A percentile compares a stretch with the other conserved stretches of the same genome.
These are phyloP conservation scores for Zoanthus gigantus DNA, from an alignment of 92 coral and sea anemone genomes.

Conservation along the genomic window DNA sequence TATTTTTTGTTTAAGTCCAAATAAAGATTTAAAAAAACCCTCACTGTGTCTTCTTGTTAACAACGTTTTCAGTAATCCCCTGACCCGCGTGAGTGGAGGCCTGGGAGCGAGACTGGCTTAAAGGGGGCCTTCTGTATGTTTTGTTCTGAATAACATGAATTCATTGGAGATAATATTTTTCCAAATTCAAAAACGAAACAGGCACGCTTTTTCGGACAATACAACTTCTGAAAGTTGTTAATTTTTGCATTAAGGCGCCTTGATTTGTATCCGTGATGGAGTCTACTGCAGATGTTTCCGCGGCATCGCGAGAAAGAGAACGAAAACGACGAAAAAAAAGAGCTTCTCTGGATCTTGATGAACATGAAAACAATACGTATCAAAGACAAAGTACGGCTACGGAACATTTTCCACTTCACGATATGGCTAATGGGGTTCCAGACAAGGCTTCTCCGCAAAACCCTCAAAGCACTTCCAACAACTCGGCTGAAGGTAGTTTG, in stretches of 20 bases:
- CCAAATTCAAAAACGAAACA: background rate
- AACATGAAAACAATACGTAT: slow-evolving; percentile 71
- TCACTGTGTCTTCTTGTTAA: no score
- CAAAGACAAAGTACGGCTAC: slow-evolving; percentile 78
- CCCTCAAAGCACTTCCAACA: slow-evolving; percentile 68
- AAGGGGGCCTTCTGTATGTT: no score
- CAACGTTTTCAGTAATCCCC: no score
- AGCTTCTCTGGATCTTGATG: slow-evolving; percentile 89
- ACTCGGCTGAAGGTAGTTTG: slow-evolving; percentile 84
- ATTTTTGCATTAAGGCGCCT: background rate
- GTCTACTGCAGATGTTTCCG: slow-evolving; percentile 7
- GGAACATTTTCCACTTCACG: slow-evolving; percentile 85
- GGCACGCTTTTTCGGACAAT: background rate
- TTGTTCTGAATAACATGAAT: no score
- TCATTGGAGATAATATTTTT: background rate
- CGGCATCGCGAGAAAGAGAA: slow-evolving; percentile 58
- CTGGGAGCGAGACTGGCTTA: no score
- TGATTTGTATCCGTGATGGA: background rate
- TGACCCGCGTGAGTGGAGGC: no score
- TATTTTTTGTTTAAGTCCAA: no score
- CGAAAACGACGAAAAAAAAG: slow-evolving; percentile 89
- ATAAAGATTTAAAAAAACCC: no score
- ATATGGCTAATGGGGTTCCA: slow-evolving; percentile 69
- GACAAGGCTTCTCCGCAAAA: slow-evolving; percentile 59
- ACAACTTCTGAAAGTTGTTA: background rate